Percentiles rank a stretch among this genome's conserved stretches.
Conservation (phyloP, 2,113 vertebrate species). For the Pteruthius melanotis region DNA sequence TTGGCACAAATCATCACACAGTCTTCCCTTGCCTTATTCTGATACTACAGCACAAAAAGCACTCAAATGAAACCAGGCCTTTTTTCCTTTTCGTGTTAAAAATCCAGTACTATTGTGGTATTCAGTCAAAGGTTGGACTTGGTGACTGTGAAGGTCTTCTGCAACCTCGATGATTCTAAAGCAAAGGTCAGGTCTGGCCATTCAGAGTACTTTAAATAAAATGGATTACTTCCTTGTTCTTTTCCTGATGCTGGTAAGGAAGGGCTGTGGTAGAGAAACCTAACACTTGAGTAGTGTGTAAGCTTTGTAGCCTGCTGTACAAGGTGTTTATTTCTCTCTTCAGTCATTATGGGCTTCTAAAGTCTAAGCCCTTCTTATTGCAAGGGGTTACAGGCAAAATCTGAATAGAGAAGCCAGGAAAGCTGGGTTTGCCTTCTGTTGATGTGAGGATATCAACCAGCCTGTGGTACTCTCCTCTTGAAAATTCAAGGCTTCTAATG, state of each 20-base stretch:
- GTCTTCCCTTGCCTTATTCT: neutral
- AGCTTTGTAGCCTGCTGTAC: neutral
- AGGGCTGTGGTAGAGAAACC: neutral
- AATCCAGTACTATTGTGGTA: neutral
- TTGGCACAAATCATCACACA: neutral
- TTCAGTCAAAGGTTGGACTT: neutral
- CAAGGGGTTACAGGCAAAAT: neutral
- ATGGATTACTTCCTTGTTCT: rapidly evolving
- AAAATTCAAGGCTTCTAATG: neutral
- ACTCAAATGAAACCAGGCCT: neutral
- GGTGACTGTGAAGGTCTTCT: neutral
- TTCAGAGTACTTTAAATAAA: neutral
- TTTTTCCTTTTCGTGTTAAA: neutral
- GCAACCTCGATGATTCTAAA: neutral
- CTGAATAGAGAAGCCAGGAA: neutral
- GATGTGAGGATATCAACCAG: neutral
- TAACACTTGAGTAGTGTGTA: rapidly evolving
- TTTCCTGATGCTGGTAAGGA: neutral
- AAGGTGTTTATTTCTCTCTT: neutral
- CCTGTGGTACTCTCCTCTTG: neutral
- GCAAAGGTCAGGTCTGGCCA: neutral
- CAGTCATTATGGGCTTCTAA: neutral
- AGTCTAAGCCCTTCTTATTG: neutral
- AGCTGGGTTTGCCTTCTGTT: neutral
- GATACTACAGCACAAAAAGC: neutral